These are phyloP conservation scores for Dendroctonus ponderosae DNA, from an alignment of 1,140 invertebrate species.

Conservation along the genomic window DNA sequence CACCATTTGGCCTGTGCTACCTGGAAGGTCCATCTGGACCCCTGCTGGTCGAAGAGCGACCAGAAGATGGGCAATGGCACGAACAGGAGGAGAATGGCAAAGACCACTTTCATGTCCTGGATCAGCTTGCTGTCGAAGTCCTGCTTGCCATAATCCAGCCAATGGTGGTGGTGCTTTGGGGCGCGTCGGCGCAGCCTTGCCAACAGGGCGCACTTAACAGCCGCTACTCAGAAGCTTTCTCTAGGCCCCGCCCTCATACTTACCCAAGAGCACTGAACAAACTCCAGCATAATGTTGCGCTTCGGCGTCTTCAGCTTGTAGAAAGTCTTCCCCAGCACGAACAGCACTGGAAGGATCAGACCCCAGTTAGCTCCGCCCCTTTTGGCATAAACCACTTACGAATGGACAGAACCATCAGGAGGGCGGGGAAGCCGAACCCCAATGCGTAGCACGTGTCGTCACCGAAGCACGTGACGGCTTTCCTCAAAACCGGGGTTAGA, in stretches of 20 bases:
- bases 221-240: not conserved
- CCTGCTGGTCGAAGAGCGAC: slow-evolving; percentile 65
- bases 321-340: slow-evolving; percentile 64
- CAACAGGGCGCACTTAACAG: slow-evolving; percentile 38
- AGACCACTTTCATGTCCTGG: slow-evolving; percentile 56
- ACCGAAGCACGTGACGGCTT: slow-evolving; percentile 69
- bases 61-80: slow-evolving; percentile 70
- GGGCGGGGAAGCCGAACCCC: slow-evolving; percentile 74
- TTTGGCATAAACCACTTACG: slow-evolving; percentile 49
- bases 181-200: slow-evolving; percentile 13
- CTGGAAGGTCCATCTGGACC: slow-evolving; percentile 70
- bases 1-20: slow-evolving; percentile 47
- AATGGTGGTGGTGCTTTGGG: slow-evolving; percentile 54
- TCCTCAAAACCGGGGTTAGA: slow-evolving; percentile 69
- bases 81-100: slow-evolving; percentile 57
- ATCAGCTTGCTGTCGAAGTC: slow-evolving; percentile 60
- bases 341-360: slow-evolving; percentile 59
- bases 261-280: slow-evolving; percentile 64
- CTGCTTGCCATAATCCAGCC: slow-evolving; percentile 66
- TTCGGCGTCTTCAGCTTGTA: slow-evolving; percentile 68
- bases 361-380: not conserved
- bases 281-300: slow-evolving; percentile 68
- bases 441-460: slow-evolving; percentile 73
- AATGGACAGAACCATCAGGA: slow-evolving; percentile 65
- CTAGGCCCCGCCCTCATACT: slow-evolving; percentile 45